phyloP scores from a whole-genome alignment of 2,888 invertebrate species.

The Seira musarum region DNA sequence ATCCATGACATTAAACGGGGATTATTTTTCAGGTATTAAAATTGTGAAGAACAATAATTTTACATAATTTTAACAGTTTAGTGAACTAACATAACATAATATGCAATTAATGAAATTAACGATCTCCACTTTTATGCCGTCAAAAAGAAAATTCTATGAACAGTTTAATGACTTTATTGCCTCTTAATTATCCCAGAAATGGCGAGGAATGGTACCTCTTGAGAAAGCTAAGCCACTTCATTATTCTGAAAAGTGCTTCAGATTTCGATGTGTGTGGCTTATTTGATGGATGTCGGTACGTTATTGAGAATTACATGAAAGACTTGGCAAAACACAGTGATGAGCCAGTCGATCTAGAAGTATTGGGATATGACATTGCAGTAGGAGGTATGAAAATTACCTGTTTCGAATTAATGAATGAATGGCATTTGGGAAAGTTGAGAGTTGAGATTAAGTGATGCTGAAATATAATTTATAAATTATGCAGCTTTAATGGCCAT shows the following conservation, averaged over 20 bases:
- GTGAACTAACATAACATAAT: not conserved
- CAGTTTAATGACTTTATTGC: not conserved
- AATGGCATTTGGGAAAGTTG: too few relatives aligned
- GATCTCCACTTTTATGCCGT: too few relatives aligned
- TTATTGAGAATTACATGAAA: conserved; percentile 15
- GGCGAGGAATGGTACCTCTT: conserved; percentile 37
- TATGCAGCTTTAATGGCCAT: conserved; percentile 14
- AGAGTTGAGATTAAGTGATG: too few relatives aligned
- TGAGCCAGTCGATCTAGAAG: conserved; percentile 14
- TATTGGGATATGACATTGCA: conserved; percentile 7
- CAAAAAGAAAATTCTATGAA: too few relatives aligned
- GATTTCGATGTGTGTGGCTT: conserved; percentile 25
- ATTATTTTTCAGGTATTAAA: conserved; percentile 40
- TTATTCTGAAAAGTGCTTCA: conserved; percentile 23
- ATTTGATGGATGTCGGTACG: conserved; percentile 26
- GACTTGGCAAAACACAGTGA: not conserved
- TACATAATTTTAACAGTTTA: conserved; percentile 13
- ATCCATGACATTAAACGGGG: conserved; percentile 39
- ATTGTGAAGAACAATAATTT: not conserved
- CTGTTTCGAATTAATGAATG: too few relatives aligned
- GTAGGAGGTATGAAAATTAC: conserved; percentile 38
- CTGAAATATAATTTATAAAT: too few relatives aligned
- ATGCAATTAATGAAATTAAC: too few relatives aligned
- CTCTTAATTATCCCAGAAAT: conserved; percentile 8
- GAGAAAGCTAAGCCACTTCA: conserved; percentile 6